These are phyloP conservation scores for Helicoverpa assulta DNA, from an alignment of 2,888 invertebrate species.

Conservation along the genomic window DNA sequence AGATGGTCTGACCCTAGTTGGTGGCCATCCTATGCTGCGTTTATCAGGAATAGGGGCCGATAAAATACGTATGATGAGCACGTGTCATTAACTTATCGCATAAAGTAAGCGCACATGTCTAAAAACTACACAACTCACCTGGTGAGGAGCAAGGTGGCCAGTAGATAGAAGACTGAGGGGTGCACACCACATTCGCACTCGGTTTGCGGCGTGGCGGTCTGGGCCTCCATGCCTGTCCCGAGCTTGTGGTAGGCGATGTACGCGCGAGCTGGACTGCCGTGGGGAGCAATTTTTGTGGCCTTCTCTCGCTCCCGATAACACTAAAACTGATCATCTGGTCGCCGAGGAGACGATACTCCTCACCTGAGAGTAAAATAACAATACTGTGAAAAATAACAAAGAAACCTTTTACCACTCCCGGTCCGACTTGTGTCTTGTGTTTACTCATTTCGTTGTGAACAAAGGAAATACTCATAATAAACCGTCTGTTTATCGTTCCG, in stretches of 20 bases:
- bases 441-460: slow-evolving; percentile 39
- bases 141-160: slow-evolving; percentile 90
- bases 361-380: slow-evolving; percentile 68
- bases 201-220: slow-evolving; percentile 86
- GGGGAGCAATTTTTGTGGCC: slow-evolving; percentile 88
- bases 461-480: slow-evolving; percentile 34
- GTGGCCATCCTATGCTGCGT: too few relatives aligned
- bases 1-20: too few relatives aligned
- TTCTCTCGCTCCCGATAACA: slow-evolving; percentile 75
- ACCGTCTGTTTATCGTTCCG: slow-evolving; percentile 49
- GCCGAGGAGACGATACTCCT: slow-evolving; percentile 78
- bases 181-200: slow-evolving; percentile 92
- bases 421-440: slow-evolving; percentile 17
- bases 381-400: slow-evolving; percentile 1
- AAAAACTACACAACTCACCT: slow-evolving; percentile 71
- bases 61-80: too few relatives aligned
- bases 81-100: not conserved
- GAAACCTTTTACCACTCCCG: not conserved
- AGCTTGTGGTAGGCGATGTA: slow-evolving; percentile 92
- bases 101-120: too few relatives aligned
- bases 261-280: slow-evolving; percentile 88
- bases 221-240: slow-evolving; percentile 89
- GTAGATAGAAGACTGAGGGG: slow-evolving; percentile 91
- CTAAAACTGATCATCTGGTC: slow-evolving; percentile 87
- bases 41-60: too few relatives aligned